Evolutionary conservation across 2,113 vertebrate species (phyloP).

Genomic region (Glaucomys volans): DNA sequence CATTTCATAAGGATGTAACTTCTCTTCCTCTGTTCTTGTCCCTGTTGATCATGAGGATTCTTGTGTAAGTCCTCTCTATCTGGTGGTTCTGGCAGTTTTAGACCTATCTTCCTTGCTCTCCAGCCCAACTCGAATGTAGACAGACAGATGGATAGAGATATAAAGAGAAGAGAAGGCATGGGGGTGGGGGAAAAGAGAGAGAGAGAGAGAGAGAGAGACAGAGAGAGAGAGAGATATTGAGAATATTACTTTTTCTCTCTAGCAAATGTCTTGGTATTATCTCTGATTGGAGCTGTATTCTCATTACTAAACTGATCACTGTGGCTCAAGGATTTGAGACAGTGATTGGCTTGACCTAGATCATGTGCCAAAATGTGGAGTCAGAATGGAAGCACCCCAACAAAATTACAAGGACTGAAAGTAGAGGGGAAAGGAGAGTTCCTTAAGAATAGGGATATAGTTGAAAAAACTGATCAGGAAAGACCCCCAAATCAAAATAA

Average conservation of each 20-base stretch:
- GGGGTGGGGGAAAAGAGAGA: too few relatives aligned
- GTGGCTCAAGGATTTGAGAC: not conserved
- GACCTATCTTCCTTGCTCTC: not conserved
- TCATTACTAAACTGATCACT: not conserved
- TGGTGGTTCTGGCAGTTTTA: not conserved
- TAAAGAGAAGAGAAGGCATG: not conserved
- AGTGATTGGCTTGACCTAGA: constrained; percentile 11
- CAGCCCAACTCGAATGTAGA: not conserved
- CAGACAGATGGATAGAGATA: not conserved
- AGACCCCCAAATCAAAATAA: not conserved
- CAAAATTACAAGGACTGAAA: not conserved
- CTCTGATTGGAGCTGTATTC: not conserved
- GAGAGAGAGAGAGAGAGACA: not conserved
- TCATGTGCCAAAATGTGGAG: not conserved
- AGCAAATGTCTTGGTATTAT: not conserved
- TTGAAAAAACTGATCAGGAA: not conserved
- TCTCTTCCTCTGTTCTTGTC: not conserved
- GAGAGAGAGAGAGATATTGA: too few relatives aligned
- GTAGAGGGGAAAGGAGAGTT: not conserved
- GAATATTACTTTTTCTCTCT: not conserved
- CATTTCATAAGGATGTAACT: not conserved
- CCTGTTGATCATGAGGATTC: not conserved
- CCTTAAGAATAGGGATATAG: not conserved
- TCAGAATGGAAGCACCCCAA: not conserved
- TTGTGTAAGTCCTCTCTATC: not conserved